These are phyloP conservation scores for Mycalesis mineus DNA, from an alignment of 2,888 invertebrate species.

Conservation along the genomic window DNA sequence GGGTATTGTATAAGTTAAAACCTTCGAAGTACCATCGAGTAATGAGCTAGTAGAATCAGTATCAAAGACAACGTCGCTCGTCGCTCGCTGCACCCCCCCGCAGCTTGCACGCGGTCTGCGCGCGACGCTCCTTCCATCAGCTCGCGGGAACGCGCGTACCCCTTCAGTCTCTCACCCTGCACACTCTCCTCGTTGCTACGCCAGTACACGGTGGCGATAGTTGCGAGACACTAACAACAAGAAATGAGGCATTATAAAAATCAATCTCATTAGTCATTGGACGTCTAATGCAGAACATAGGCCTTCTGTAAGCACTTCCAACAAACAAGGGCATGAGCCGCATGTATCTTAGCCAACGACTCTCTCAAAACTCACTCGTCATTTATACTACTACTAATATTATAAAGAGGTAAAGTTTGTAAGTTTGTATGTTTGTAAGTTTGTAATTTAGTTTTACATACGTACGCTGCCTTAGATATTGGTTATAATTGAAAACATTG, in stretches of 20 bases:
- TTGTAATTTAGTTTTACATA: too few species aligned
- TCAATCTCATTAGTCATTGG: too few species aligned
- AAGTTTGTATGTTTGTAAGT: too few species aligned
- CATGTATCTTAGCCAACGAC: too few species aligned
- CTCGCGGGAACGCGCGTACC: constrained; percentile 88
- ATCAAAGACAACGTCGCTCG: constrained; percentile 35
- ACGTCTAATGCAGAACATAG: too few species aligned
- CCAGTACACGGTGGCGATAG: constrained; percentile 91
- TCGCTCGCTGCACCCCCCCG: constrained; percentile 53
- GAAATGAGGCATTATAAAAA: not conserved
- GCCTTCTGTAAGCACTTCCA: too few species aligned
- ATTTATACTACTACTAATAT: too few species aligned
- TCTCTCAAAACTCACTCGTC: too few species aligned
- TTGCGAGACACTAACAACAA: constrained; percentile 84
- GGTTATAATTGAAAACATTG: too few species aligned
- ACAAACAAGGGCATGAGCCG: too few species aligned
- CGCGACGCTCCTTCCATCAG: constrained; percentile 82
- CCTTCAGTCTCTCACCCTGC: constrained; percentile 85
- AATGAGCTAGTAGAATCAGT: constrained; percentile 30
- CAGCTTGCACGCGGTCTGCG: constrained; percentile 86
- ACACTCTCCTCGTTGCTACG: constrained; percentile 93
- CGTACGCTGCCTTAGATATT: too few species aligned
- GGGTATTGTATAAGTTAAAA: not conserved
- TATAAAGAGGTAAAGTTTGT: too few species aligned
- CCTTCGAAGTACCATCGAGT: constrained; percentile 1